Conservation (phyloP, 2,888 invertebrate species). For the Opisthograptis luteolata region DNA sequence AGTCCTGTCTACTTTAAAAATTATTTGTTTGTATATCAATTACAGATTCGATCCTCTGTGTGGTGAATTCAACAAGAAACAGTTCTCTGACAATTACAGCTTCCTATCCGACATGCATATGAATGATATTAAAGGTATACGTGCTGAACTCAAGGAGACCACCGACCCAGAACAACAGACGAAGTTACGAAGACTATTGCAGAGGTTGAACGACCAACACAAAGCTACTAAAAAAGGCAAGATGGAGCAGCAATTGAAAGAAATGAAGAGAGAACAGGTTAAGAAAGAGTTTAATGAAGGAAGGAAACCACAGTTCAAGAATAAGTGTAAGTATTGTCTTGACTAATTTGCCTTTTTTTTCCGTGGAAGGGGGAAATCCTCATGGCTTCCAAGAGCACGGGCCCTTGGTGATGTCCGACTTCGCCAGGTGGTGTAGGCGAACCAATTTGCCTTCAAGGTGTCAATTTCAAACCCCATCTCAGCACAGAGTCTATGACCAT, state of each 20-base stretch:
- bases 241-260: conserved; percentile 63
- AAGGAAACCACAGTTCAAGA: conserved; percentile 87
- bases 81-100: conserved; percentile 90
- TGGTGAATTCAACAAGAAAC: conserved; percentile 89
- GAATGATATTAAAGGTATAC: conserved; percentile 87
- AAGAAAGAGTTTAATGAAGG: conserved; percentile 85
- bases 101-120: conserved; percentile 89
- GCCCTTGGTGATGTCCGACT: too few relatives aligned
- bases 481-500: too few relatives aligned
- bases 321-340: conserved; percentile 65
- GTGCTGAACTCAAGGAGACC: conserved; percentile 85
- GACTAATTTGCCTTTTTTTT: conserved; percentile 9
- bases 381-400: too few relatives aligned
- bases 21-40: too few relatives aligned
- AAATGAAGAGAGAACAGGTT: conserved; percentile 79
- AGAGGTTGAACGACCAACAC: conserved; percentile 91
- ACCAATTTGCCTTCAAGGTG: too few relatives aligned
- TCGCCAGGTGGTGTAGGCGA: too few relatives aligned
- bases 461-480: too few relatives aligned
- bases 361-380: too few relatives aligned
- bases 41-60: conserved; percentile 92
- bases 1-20: too few relatives aligned
- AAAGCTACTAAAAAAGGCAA: conserved; percentile 85
- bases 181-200: conserved; percentile 88
- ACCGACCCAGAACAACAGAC: conserved; percentile 85